Percentiles rank a stretch among this genome's conserved stretches.
These are phyloP conservation scores for Tetranychus piercei DNA, from an alignment of 2,888 invertebrate genomes.

Conservation along the genomic window DNA sequence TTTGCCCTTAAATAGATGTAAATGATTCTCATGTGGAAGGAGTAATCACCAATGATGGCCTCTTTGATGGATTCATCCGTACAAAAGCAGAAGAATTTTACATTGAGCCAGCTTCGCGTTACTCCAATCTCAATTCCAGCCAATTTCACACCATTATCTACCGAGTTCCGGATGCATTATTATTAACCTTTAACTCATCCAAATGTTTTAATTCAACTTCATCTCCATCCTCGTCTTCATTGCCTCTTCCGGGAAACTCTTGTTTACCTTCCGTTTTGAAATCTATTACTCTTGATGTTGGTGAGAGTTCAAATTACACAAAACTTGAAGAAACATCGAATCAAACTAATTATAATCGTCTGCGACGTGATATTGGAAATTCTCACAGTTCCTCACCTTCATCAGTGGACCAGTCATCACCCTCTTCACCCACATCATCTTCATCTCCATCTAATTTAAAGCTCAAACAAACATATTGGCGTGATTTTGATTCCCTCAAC, in stretches of 20 bases:
- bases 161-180: slow-evolving; percentile 51
- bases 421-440: neutral
- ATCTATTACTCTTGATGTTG: neutral
- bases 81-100: slow-evolving; percentile 58
- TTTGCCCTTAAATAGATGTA: slow-evolving; percentile 43
- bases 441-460: neutral
- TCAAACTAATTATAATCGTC: neutral
- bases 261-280: neutral
- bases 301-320: neutral
- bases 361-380: neutral
- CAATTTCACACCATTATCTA: slow-evolving; percentile 65
- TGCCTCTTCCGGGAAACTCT: neutral
- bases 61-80: slow-evolving; percentile 71
- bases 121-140: slow-evolving; percentile 31
- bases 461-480: slow-evolving; percentile 17
- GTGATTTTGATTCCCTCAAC: slow-evolving; percentile 25
- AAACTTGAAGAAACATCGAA: neutral
- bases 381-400: neutral
- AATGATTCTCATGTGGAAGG: slow-evolving; percentile 63
- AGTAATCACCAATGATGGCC: slow-evolving; percentile 61
- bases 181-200: slow-evolving; percentile 26
- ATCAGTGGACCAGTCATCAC: neutral
- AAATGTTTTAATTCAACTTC: neutral
- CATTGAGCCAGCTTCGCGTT: slow-evolving; percentile 58
- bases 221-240: neutral